Evolutionary conservation across 2,888 invertebrate species (phyloP), one percentile per base, ranked within the genome.

Genomic region (Noctuana brunneofusca): DNA sequence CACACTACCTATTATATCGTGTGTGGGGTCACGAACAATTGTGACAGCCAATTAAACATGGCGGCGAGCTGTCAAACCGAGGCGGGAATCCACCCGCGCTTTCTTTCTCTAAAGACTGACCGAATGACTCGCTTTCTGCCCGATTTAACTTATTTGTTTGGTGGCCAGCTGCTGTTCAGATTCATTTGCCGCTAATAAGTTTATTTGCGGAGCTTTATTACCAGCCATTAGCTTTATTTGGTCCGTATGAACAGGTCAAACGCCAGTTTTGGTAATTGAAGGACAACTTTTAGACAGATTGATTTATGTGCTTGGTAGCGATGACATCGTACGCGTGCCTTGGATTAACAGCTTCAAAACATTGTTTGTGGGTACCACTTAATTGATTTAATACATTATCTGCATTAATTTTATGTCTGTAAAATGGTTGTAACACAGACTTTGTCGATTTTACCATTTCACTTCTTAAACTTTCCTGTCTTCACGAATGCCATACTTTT

Each of bases 1-100:
- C 79, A 75, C 81, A 83, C 83, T 79, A 80, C 78, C 75, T 81
- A 81, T 83, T 80, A 80, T 77, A 68, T 54, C 56, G 68, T 71
- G 67, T 22, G 43, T 30, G 56, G 56, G 68, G 67, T 71, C 69
- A 69, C 63, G 67, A 64, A 64, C 64, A 67, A 70, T 68, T 65
- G 71, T 75, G 78, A 82, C 55, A 62, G 49, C 54, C 62, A 62
- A 62, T 79, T 80, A 84, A 79, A 83, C 78, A 79, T 79, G 75
- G 60, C 54, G 53, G 76, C 60, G 64, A 76, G 69, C 72, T 83
- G 84, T 85, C 86, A 86, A 76, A 76, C 78, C 80, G 77, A 74
- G 80, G 84, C 79, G 79, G 69, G 75, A 78, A 62, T 73, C 78
- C 86, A 80, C 87, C 87, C 86, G 80, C 88, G 79, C 84, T 80